phyloP scores from a whole-genome alignment of 1,140 invertebrate genomes.

The Notospermus geniculatus region DNA sequence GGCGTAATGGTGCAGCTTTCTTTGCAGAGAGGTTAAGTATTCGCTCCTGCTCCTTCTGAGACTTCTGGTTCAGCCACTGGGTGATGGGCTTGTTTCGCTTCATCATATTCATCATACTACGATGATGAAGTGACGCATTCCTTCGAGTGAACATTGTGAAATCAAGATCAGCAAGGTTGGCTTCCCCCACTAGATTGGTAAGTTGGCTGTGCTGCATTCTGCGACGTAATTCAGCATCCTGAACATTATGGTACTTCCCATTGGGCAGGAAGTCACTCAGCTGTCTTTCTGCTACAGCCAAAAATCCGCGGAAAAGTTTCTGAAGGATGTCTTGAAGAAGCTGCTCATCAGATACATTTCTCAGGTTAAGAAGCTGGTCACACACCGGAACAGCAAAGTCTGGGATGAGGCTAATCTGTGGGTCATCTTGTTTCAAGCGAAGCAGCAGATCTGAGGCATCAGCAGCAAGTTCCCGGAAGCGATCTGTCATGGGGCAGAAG shows the following conservation, averaged over 20 bases:
- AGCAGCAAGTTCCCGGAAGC: not conserved
- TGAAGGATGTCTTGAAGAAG: not conserved
- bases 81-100: too few species aligned
- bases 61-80: too few species aligned
- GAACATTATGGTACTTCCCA: conserved; percentile 13
- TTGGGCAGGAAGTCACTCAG: conserved; percentile 18
- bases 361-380: not conserved
- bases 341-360: not conserved
- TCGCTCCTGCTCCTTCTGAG: too few species aligned
- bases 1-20: too few species aligned
- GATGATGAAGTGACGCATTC: conserved; percentile 19
- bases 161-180: conserved; percentile 22
- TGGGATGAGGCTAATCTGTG: too few species aligned
- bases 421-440: not conserved
- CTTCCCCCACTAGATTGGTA: conserved; percentile 22
- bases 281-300: conserved; percentile 14
- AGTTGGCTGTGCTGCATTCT: conserved; percentile 19
- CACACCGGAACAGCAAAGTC: not conserved
- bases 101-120: too few species aligned
- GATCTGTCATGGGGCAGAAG: conserved; percentile 7
- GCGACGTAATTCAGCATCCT: not conserved
- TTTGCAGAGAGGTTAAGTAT: too few species aligned
- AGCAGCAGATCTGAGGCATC: not conserved
- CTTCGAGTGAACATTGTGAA: conserved; percentile 19
- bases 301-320: conserved; percentile 6